Evolutionary conservation across 2,888 invertebrate species (phyloP), one percentile per base, ranked within the genome.

Genomic region (Chironomus riparius): DNA sequence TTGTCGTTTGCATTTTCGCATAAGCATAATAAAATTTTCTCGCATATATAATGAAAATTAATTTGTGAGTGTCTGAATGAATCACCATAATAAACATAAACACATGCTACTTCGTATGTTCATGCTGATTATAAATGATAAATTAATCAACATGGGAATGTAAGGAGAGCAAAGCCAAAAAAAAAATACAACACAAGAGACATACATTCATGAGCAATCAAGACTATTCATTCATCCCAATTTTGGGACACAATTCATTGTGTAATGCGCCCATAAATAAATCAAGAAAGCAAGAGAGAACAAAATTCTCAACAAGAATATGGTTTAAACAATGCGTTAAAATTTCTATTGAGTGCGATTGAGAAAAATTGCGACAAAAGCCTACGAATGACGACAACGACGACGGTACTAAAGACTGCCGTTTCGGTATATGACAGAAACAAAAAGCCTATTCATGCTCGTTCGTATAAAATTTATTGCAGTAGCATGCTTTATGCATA

Each of bases 351-450:
- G 56, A 56, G 56, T 15, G 56, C 56, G 56, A 56, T 56, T 56
- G 18, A 56, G 65, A 65, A 65, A 65, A 65, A 65, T 65, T 65
- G 65, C 65, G 56, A 56, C 15, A 65, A 65, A 62, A 65, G 24
- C 22, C 22, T 65, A 21, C 22, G 22, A 15, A 61, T 61, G 61
- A 24, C 22, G 22, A 24, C 22, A 3, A 24, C 22, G 22, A 24
- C 22, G 18, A 6, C 7, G n/a, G 7, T 15, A 15, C n/a, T 56
- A 56, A 56, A 56, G 18, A 56, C n/a, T 15, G 56, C 15, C 15
- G 18, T 15, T 56, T 56, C 56, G n/a, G 18, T 18, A 15, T 56
- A 18, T 56, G 65, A 65, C 65, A 65, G 21, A 65, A 65, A 65
- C 65, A 65, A 65, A 65, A 21, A 24, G 10, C 13, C 22, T 22